Conservation (phyloP, 2,797 vertebrate species). For the Eutrigla gurnardus region DNA sequence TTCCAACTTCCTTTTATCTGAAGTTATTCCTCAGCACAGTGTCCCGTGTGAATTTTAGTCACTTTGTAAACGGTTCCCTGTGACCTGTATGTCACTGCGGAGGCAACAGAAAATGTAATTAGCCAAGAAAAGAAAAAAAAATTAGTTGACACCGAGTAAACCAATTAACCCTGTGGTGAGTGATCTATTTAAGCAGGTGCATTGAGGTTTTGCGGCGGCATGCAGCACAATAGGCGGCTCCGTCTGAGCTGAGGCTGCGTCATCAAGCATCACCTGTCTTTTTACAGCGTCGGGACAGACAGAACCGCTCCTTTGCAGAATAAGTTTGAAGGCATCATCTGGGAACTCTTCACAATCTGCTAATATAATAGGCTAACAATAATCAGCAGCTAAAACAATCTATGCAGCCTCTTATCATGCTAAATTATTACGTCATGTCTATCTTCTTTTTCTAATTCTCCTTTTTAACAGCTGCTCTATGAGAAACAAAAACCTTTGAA, state of each 20-base stretch:
- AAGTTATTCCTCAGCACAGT: conserved; percentile 27
- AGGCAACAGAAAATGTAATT: conserved; percentile 28
- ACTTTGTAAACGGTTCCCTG: conserved; percentile 19
- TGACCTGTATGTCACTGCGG: conserved; percentile 5
- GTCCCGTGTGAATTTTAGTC: conserved; percentile 22
- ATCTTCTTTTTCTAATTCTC: neutral
- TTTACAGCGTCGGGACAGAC: too few relatives aligned
- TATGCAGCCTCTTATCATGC: too few relatives aligned
- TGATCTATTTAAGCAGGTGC: conserved; percentile 38
- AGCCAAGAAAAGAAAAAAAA: neutral
- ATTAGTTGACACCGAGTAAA: conserved; percentile 21
- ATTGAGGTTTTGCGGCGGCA: neutral
- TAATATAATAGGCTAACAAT: neutral
- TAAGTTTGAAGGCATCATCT: neutral
- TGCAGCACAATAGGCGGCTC: neutral
- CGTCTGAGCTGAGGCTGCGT: neutral
- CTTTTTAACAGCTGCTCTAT: neutral
- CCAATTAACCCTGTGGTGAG: conserved; percentile 34
- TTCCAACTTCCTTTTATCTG: conserved; percentile 1
- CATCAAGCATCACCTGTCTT: neutral
- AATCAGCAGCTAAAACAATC: neutral
- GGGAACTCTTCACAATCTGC: neutral
- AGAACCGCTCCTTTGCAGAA: neutral
- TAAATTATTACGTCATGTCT: too few relatives aligned
- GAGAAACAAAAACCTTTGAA: neutral